Evolutionary conservation across 1,140 invertebrate species (phyloP).

Genomic region (Mizuhopecten yessoensis): DNA sequence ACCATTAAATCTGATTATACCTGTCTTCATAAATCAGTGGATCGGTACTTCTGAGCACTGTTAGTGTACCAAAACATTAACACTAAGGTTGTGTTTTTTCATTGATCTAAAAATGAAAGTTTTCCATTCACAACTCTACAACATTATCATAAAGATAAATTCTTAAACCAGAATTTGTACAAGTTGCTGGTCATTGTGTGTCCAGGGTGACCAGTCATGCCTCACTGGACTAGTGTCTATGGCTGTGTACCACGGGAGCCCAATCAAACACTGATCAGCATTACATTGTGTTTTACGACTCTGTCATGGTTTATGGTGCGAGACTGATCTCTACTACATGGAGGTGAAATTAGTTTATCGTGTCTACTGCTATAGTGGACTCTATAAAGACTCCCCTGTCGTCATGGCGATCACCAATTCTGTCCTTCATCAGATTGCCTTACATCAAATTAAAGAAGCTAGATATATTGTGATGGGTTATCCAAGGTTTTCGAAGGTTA

Average conservation of each 20-base stretch:
- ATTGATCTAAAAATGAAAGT: neutral
- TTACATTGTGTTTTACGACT: conserved; percentile 1
- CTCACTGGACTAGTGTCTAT: neutral
- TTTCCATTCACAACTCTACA: neutral
- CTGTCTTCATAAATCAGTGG: neutral
- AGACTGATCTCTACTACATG: conserved; percentile 30
- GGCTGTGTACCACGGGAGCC: neutral
- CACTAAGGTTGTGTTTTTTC: no score
- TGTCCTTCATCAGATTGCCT: conserved; percentile 37
- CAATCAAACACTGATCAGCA: neutral
- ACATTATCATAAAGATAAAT: no score
- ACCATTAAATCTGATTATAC: neutral
- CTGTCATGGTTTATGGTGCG: conserved; percentile 27
- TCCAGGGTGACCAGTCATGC: neutral
- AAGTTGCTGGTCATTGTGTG: neutral
- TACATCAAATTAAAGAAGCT: conserved; percentile 39
- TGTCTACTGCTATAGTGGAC: neutral
- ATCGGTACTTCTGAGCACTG: neutral
- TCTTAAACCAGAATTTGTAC: no score
- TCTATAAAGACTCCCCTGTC: conserved; percentile 23
- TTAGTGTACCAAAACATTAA: neutral
- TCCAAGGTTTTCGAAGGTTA: neutral
- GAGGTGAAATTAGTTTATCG: conserved; percentile 15
- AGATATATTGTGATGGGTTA: neutral
- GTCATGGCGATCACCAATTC: conserved; percentile 8